These are phyloP conservation scores for Ochropacha duplaris DNA, from an alignment of 2,888 invertebrate species.

Conservation along the genomic window DNA sequence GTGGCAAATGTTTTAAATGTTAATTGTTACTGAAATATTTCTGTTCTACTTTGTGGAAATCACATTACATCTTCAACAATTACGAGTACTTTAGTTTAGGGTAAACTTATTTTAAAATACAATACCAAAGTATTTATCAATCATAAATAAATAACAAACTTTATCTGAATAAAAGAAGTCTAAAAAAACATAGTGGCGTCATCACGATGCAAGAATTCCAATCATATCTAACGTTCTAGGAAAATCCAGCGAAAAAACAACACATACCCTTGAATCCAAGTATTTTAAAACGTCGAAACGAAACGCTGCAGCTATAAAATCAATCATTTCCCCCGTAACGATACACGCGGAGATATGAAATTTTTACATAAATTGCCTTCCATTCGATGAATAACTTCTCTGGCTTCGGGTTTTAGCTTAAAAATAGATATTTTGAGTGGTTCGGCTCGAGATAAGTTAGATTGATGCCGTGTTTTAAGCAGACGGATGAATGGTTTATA, in stretches of 20 bases:
- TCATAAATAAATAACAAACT: background rate
- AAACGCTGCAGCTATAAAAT: constrained; percentile 71
- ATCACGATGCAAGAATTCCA: background rate
- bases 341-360: constrained; percentile 60
- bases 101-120: too few species aligned
- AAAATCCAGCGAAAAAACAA: background rate
- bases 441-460: constrained; percentile 69
- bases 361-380: constrained; percentile 68
- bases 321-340: constrained; percentile 74
- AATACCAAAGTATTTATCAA: too few species aligned
- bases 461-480: constrained; percentile 65
- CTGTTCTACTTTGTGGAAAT: too few species aligned
- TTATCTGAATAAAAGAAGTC: background rate
- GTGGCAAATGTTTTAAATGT: background rate
- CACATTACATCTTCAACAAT: too few species aligned
- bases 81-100: too few species aligned
- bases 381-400: constrained; percentile 18
- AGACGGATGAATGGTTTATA: constrained; percentile 61
- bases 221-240: background rate
- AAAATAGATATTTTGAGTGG: constrained; percentile 81
- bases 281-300: constrained; percentile 69
- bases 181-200: background rate
- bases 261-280: constrained; percentile 39
- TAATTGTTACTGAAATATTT: too few species aligned
- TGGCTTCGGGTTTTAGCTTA: constrained; percentile 63